These are phyloP conservation scores for Seriola quinqueradiata DNA, from an alignment of 2,113 vertebrate species.

Conservation along the genomic window DNA sequence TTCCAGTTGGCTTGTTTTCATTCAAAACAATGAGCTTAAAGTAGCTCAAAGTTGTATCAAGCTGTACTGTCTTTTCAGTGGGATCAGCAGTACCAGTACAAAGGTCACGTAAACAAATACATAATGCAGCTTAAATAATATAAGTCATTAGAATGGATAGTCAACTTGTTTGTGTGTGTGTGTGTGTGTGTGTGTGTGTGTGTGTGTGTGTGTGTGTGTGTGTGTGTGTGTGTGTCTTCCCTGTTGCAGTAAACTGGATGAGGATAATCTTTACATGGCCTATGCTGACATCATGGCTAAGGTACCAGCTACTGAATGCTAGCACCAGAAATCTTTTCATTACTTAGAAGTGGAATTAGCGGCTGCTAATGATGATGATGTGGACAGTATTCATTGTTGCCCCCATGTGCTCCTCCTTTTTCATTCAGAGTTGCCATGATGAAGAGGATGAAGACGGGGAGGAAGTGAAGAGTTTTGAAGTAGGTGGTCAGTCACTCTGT, in stretches of 20 bases:
- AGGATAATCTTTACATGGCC: slow-evolving; percentile 97
- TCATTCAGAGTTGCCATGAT: slow-evolving; percentile 93
- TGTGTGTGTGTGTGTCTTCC: neutral
- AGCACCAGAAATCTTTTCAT: neutral
- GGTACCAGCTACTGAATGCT: slow-evolving; percentile 77
- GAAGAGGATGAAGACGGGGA: slow-evolving; percentile 95
- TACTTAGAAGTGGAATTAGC: neutral
- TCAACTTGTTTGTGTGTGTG: no score
- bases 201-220: no score
- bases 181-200: neutral
- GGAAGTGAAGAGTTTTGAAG: slow-evolving; percentile 98
- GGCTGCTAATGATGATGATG: neutral
- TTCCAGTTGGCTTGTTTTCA: no score
- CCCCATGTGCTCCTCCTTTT: neutral
- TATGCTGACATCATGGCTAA: slow-evolving; percentile 99
- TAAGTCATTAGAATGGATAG: neutral
- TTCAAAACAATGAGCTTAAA: no score
- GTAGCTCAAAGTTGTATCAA: no score
- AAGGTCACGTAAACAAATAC: no score
- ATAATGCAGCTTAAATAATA: neutral
- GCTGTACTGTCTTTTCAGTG: no score
- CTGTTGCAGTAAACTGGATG: slow-evolving; percentile 92
- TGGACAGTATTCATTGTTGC: neutral
- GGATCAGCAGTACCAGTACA: no score
- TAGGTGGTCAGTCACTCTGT: slow-evolving; percentile 74